Base-by-base conservation (phyloP, 2,797 vertebrate species). In the Alosa sapidissima region DNA sequence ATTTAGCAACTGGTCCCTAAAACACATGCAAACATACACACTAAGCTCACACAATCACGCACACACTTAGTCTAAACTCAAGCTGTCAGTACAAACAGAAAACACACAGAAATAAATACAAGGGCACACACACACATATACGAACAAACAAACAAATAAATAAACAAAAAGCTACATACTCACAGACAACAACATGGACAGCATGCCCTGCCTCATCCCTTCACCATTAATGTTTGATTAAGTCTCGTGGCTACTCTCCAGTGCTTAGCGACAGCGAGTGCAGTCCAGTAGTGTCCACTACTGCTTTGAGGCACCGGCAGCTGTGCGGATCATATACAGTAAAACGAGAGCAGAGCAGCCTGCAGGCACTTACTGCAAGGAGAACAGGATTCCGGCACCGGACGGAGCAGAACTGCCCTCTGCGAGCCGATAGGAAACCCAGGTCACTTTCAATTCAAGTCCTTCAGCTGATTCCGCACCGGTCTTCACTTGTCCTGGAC, bases 41-140 rank as follows among this genome's bases (percentile, higher is more conserved):
- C 41, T 28, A 85, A 41, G 41, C 54, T 82, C 47, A 75, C 58
- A 62, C 55, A 41, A 7, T 21, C 72, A 47, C 41, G 47, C 41
- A 21, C 16, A 47, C 24, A 86, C 36, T 41, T 4, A 41, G 41
- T 41, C 4, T 41, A 68, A 86, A 78, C 54, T 85, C 72, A 82
- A 47, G 48, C 82, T 85, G 16, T 58, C n/a, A 19, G 82, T 14
- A 41, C 33, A 19, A 36, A 19, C 13, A 16, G 21, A 41, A 62
- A 89, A 85, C 75, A 87, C 85, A 81, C 89, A 87, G 81, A 88
- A 84, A 83, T 84, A 85, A 65, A 89, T 86, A 85, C 90, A 89
- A 92, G 49, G 84, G 88, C 60, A 81, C 1, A 84, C 82, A 81
- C 52, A 81, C 16, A 21, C 45, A 84, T 52, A 78, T 2, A 75